Conservation (phyloP, 1,140 invertebrate genomes). For the Pseudomyrmex cubaensis region DNA sequence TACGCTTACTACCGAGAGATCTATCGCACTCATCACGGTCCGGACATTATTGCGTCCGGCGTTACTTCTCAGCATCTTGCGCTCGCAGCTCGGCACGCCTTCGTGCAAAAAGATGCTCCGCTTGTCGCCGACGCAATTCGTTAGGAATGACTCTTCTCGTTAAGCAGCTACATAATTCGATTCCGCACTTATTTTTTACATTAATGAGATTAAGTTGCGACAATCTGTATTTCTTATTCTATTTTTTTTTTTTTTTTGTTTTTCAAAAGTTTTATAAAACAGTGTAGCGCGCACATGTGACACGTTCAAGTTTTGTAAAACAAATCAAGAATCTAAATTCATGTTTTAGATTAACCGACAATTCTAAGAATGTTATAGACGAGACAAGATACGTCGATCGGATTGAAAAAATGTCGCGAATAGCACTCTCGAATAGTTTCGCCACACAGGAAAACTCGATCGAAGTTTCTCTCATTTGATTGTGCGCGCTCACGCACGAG, state of each 20-base stretch:
- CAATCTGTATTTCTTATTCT: neutral
- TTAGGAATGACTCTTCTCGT: constrained; percentile 60
- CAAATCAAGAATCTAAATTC: neutral
- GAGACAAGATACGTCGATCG: neutral
- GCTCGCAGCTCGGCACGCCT: constrained; percentile 42
- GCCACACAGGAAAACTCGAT: constrained; percentile 54
- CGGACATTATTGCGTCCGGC: constrained; percentile 64
- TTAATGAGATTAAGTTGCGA: constrained; percentile 13
- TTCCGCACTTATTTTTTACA: constrained; percentile 31
- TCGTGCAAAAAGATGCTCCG: constrained; percentile 28
- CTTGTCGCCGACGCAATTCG: constrained; percentile 63
- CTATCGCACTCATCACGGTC: constrained; percentile 64
- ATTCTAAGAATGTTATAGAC: constrained; percentile 28
- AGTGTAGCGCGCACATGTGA: neutral
- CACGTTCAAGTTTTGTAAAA: neutral
- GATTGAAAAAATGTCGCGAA: constrained; percentile 52
- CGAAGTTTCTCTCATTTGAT: constrained; percentile 53
- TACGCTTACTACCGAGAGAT: constrained; percentile 69
- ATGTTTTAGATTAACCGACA: neutral
- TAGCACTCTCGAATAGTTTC: constrained; percentile 41
- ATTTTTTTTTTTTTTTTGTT: neutral
- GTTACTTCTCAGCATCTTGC: constrained; percentile 22
- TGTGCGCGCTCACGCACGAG: constrained; percentile 17
- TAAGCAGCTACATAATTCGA: constrained; percentile 24
- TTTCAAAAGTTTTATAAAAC: neutral